Conservation (phyloP, 2,888 invertebrate species). For the Troilus luridus region DNA sequence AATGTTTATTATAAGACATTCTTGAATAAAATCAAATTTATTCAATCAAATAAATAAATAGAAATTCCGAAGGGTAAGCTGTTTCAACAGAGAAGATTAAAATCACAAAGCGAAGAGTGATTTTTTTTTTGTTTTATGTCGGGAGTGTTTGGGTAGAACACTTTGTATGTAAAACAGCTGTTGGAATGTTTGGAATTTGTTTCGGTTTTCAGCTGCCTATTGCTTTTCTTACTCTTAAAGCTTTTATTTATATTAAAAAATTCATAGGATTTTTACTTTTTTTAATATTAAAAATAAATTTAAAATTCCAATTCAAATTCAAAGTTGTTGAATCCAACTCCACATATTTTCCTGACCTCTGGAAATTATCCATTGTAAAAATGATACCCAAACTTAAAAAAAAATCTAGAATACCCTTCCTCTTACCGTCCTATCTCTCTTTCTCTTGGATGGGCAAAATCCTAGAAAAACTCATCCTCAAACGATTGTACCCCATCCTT, state of each 20-base stretch:
- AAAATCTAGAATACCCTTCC: too few relatives aligned
- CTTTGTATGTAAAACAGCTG: constrained; percentile 6
- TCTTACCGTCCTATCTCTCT: too few relatives aligned
- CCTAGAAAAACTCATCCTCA: too few relatives aligned
- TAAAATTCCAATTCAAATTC: too few relatives aligned
- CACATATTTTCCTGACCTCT: too few relatives aligned
- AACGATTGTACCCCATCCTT: too few relatives aligned
- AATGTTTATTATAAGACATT: not conserved
- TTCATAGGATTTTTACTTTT: too few relatives aligned
- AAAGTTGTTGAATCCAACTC: too few relatives aligned
- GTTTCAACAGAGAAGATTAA: not conserved
- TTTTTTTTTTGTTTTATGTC: not conserved
- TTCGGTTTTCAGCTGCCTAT: not conserved
- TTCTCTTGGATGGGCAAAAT: too few relatives aligned
- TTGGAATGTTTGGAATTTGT: constrained; percentile 9
- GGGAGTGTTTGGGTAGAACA: not conserved
- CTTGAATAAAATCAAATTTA: not conserved
- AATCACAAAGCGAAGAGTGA: not conserved
- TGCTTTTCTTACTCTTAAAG: not conserved
- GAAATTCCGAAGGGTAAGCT: not conserved
- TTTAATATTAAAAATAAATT: too few relatives aligned
- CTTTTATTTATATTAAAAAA: not conserved
- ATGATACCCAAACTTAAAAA: too few relatives aligned
- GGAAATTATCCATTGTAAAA: too few relatives aligned
- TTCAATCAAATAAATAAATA: not conserved